Percentiles rank a stretch among this genome's conserved stretches.
These are phyloP conservation scores for Nyctibius bracteatus DNA, from an alignment of 2,113 vertebrate genomes.

Conservation along the genomic window DNA sequence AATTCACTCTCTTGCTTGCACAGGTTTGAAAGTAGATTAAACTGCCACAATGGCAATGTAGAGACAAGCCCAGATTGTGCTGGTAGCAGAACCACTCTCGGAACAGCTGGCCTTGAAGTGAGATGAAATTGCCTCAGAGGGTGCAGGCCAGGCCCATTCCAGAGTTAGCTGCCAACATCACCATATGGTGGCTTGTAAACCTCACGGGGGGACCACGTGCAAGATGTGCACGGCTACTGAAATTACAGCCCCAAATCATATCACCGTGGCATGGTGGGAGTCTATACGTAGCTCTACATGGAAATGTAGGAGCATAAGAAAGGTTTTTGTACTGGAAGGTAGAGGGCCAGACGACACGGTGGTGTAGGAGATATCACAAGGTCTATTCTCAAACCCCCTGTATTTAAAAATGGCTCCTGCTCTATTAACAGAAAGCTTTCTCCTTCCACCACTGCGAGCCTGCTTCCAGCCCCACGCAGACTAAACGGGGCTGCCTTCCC, in stretches of 20 bases:
- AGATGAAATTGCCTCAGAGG: neutral
- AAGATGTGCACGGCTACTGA: neutral
- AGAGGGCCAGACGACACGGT: neutral
- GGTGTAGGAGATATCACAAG: neutral
- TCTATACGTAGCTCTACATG: neutral
- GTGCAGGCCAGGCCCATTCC: neutral
- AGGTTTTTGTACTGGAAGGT: neutral
- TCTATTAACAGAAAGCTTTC: neutral
- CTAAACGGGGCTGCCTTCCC: neutral
- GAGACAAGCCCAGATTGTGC: neutral
- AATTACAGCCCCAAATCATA: neutral
- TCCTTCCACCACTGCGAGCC: neutral
- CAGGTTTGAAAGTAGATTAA: neutral
- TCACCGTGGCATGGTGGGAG: rapidly evolving
- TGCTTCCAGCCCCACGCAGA: neutral
- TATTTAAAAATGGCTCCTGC: neutral
- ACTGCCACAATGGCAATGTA: neutral
- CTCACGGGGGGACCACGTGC: neutral
- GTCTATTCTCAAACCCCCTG: neutral
- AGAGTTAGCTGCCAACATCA: neutral
- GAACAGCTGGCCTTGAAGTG: neutral
- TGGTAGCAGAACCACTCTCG: neutral
- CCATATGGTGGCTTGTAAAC: neutral
- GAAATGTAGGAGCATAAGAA: neutral
- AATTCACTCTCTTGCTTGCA: neutral